A percentile compares a stretch with the other conserved stretches of the same genome.
These are phyloP conservation scores for Tringa solitaria DNA, from an alignment of 2,113 vertebrate genomes.

Conservation along the genomic window DNA sequence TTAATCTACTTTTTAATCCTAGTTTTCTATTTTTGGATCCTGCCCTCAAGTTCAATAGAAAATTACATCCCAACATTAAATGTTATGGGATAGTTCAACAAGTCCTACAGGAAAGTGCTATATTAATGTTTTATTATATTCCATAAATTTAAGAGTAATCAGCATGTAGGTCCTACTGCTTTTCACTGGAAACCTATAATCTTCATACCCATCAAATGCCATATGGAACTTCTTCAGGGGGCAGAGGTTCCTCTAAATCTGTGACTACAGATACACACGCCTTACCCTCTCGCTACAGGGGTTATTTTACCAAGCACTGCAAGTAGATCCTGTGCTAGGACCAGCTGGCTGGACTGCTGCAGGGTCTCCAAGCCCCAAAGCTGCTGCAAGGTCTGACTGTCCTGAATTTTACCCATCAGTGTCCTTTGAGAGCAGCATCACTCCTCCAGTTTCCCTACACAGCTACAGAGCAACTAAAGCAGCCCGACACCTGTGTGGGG, in stretches of 20 bases:
- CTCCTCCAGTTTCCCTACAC: fast-evolving
- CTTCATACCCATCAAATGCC: neutral
- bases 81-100: neutral
- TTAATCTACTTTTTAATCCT: neutral
- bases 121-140: neutral
- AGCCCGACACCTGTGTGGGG: neutral
- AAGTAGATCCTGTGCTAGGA: neutral
- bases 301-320: neutral
- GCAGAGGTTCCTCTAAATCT: neutral
- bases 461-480: neutral
- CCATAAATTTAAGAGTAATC: neutral
- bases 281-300: neutral
- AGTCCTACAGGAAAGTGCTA: neutral
- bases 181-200: neutral
- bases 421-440: neutral
- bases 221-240: neutral
- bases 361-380: neutral
- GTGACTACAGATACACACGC: neutral
- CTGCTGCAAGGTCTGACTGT: neutral
- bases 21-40: neutral
- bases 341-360: neutral
- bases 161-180: neutral
- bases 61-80: neutral
- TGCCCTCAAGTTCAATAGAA: neutral
- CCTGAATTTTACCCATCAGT: fast-evolving